Base-by-base conservation (phyloP, 2,888 invertebrate genomes). In the Diarsia dahlii region DNA sequence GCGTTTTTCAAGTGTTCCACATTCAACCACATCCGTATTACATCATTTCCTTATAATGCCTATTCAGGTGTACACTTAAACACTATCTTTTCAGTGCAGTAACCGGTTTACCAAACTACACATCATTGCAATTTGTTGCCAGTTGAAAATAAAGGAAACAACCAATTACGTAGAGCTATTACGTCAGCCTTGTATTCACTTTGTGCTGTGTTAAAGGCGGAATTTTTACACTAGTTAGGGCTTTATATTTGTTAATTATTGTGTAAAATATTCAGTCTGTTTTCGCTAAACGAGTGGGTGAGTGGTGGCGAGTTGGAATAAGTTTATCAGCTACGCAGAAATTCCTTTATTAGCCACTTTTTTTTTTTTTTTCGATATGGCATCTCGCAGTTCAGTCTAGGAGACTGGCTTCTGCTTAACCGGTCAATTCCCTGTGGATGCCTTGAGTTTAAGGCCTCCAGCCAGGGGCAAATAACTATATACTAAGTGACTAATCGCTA, bases 131-230 rank as follows among this genome's bases (percentile, higher is more conserved):
- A 58, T 58, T 58, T 58, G 58, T 71, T 71, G 78, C 69, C 77
- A 72, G 78, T 71, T 71, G 68, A 78, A 88, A 91, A 91, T 88
- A 89, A 89, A 91, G 89, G 90, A 92, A 91, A 89, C 82, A 62
- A 70, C 74, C 90, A 89, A 92, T 92, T 92, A 91, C 88, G 74
- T 82, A 20, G 9, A 62, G 56, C 58, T 75, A 68, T 81, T 84
- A 81, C 70, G 58, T 56, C 71, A 39, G 39, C 46, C 12, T 64
- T 72, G 48, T 58, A 18, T 63, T 60, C 45, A 28, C 10, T 84
- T 63, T n/a, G 23, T 28, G 60, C 68, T 64, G 45, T 23, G 12
- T 34, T 69, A 18, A n/a, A n/a, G 23, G 46, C 56, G 56, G 50
- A 74, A 46, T 70, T 58, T 64, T 52, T 28, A 65, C n/a, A 45